Base-by-base conservation (phyloP, 1,140 invertebrate genomes). In the Platorchestia sp. region DNA sequence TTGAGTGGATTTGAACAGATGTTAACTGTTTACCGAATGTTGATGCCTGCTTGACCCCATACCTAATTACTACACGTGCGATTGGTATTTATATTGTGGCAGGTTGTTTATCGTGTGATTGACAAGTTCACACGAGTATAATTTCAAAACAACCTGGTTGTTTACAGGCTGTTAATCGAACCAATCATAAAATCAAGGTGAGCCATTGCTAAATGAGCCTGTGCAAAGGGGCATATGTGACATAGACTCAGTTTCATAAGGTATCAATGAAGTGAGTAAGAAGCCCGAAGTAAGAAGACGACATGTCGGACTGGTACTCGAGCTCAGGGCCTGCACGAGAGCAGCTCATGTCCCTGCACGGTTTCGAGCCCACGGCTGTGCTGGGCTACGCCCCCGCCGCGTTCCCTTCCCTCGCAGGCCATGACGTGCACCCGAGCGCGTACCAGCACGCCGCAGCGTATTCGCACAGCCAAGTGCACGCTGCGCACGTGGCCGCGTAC, bases 381-480 rank as follows among this genome's bases (percentile, higher is more conserved):
- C 91, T 93, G 91, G 91, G 91, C 43, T 93, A 93, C 91, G 91
- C 45, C 3, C 91, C 91, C 41, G 19, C 41, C 40, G 45, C 91
- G 22, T 93, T 93, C 91, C 43, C 91, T 0, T 45, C 91, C 0
- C 91, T 93, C 36, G 0, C 41, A 3, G 19, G 43, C 40, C 91
- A 93, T 44, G 91, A 93, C 0, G 44, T 45, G 45, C 45, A 45
- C 91, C 43, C 43, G 3, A 93, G 44, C 45, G 3, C 45, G 45
- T 93, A 93, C 91, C 91, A 93, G 45, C 91, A 93, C 91, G 44
- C 89, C 89, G 89, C 89, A 1, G 89, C 91, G 7, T 93, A 93
- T 44, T 45, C 43, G 36, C 91, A 93, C 44, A 45, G 91, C 40
- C 91, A 93, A 19, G 91, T 93, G 91, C 91, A 93, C 22, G 91